These are phyloP conservation scores for Drosophila ercepeae DNA, from an alignment of 1,140 invertebrate genomes.

Conservation along the genomic window DNA sequence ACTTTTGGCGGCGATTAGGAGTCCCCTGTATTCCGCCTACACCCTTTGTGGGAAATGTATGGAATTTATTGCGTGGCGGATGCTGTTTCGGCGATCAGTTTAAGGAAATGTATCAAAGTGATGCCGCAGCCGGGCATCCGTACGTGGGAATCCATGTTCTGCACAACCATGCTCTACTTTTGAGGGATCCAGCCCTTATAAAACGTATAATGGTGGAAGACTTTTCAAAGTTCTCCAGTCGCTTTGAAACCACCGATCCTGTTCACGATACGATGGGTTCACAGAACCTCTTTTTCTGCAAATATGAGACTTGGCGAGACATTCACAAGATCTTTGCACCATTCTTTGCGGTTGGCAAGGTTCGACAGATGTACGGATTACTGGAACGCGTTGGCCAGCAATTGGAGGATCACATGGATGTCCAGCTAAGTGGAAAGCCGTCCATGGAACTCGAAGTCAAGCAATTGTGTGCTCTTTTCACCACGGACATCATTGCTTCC, in stretches of 20 bases:
- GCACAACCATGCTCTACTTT: slow-evolving; percentile 83
- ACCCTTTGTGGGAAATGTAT: slow-evolving; percentile 70
- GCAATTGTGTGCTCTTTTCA: slow-evolving; percentile 66
- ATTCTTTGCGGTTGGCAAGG: slow-evolving; percentile 63
- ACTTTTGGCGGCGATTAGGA: slow-evolving; percentile 42
- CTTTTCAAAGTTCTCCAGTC: slow-evolving; percentile 76
- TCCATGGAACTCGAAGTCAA: slow-evolving; percentile 63
- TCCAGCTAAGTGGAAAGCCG: slow-evolving; percentile 2
- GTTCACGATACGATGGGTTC: slow-evolving; percentile 63
- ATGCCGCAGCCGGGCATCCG: slow-evolving; percentile 32
- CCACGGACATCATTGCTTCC: slow-evolving; percentile 86
- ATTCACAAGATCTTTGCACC: slow-evolving; percentile 73
- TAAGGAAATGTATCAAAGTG: slow-evolving; percentile 41
- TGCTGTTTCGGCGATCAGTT: slow-evolving; percentile 71
- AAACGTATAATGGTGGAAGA: slow-evolving; percentile 85
- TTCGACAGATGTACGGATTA: slow-evolving; percentile 66
- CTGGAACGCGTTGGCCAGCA: slow-evolving; percentile 62
- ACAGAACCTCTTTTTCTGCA: slow-evolving; percentile 70
- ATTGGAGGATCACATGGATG: slow-evolving; percentile 57
- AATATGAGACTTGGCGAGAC: slow-evolving; percentile 66
- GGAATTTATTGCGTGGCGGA: slow-evolving; percentile 45
- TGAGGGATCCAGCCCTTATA: slow-evolving; percentile 85
- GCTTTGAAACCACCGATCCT: slow-evolving; percentile 68
- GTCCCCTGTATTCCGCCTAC: slow-evolving; percentile 45
- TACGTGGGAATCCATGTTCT: slow-evolving; percentile 84